A percentile compares a stretch with the other conserved stretches of the same genome.
These are phyloP conservation scores for Disparrhopalites patrizii DNA, from an alignment of 2,888 invertebrate genomes.

Conservation along the genomic window DNA sequence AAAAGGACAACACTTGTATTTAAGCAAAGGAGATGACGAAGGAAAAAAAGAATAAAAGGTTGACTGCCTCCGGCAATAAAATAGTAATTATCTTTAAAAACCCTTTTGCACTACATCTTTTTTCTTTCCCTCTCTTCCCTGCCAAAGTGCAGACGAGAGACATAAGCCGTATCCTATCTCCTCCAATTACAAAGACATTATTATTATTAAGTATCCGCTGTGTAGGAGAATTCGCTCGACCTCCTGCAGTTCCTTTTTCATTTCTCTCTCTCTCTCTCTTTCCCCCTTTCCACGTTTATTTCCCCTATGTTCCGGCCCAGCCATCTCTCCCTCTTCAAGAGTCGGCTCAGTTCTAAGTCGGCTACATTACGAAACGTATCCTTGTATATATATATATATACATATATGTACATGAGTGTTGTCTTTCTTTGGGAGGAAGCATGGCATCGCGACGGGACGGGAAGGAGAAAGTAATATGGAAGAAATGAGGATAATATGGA, in stretches of 20 bases:
- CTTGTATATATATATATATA: too few relatives aligned
- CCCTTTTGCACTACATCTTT: constrained; percentile 14
- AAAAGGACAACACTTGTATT: too few relatives aligned
- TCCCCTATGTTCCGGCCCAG: too few relatives aligned
- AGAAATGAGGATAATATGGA: too few relatives aligned
- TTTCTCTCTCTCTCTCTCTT: constrained; percentile 5
- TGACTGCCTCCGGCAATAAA: constrained; percentile 13
- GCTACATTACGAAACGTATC: too few relatives aligned
- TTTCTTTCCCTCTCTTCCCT: constrained; percentile 3
- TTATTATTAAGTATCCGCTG: background rate
- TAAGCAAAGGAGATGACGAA: background rate
- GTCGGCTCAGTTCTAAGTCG: too few relatives aligned
- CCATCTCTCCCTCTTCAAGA: too few relatives aligned
- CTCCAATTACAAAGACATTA: background rate
- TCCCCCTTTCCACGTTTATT: background rate
- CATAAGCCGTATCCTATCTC: background rate
- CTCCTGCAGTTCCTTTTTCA: constrained; percentile 19
- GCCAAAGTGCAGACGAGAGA: background rate
- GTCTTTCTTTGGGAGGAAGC: too few relatives aligned
- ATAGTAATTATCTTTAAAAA: constrained; percentile 20
- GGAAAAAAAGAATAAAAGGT: constrained; percentile 9
- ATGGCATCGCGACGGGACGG: too few relatives aligned
- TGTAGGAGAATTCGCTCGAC: constrained; percentile 7
- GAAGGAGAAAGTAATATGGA: too few relatives aligned
- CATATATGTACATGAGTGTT: too few relatives aligned